Percentiles rank a stretch among this genome's conserved stretches.
Evolutionary conservation across 2,113 vertebrate species (phyloP).

Genomic region (Bos indicus): DNA sequence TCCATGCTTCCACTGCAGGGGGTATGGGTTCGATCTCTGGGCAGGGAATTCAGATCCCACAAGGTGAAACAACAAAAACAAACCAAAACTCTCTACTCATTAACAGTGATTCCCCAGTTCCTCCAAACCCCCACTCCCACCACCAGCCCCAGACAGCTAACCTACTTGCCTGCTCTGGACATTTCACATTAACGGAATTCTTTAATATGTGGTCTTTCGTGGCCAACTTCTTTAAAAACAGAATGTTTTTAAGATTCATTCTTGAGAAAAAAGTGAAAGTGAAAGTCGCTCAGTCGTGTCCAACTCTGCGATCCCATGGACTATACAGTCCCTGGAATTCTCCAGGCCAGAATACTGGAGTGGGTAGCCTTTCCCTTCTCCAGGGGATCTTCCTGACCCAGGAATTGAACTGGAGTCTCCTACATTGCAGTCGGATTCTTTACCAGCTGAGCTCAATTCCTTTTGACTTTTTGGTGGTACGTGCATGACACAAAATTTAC

Average conservation of each 20-base stretch:
- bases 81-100: background rate
- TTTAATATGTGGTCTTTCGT: background rate
- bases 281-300: background rate
- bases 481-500: background rate
- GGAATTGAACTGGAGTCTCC: background rate
- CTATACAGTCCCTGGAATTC: background rate
- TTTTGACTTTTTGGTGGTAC: background rate
- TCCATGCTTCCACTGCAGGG: background rate
- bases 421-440: background rate
- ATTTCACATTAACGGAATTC: background rate
- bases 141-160: background rate
- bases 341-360: background rate
- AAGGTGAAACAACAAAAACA: background rate
- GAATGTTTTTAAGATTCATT: background rate
- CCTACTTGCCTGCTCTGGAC: background rate
- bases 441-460: background rate
- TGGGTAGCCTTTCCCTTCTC: background rate
- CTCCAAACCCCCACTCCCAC: background rate
- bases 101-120: background rate
- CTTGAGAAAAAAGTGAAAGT: background rate
- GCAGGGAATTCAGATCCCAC: background rate
- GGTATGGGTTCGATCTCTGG: background rate
- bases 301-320: background rate
- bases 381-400: background rate
- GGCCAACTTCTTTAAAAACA: background rate